Conservation (phyloP, 2,888 invertebrate genomes). For the Hydriomena furcata region DNA sequence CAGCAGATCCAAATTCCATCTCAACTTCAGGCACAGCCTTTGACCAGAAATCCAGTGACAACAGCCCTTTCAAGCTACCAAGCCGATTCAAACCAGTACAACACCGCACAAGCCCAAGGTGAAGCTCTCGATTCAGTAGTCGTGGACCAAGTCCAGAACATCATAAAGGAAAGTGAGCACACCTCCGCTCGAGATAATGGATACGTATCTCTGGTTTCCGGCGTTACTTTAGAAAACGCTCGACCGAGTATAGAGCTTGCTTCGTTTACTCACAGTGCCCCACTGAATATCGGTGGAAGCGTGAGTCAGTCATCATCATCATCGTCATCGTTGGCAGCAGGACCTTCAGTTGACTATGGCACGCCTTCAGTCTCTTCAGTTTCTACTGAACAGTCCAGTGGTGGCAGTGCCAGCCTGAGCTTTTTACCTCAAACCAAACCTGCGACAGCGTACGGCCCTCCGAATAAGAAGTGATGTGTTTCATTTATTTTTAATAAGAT, state of each 20-base stretch:
- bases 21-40: slow-evolving; percentile 49
- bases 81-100: slow-evolving; percentile 68
- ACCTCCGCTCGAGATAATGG: slow-evolving; percentile 66
- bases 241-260: slow-evolving; percentile 72
- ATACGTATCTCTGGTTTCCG: slow-evolving; percentile 68
- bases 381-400: slow-evolving; percentile 32
- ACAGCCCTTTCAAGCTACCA: slow-evolving; percentile 63
- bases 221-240: slow-evolving; percentile 68
- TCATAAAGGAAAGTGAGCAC: slow-evolving; percentile 71
- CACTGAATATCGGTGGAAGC: slow-evolving; percentile 36
- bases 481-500: slow-evolving; percentile 21
- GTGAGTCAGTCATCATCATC: slow-evolving; percentile 36
- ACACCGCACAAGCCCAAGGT: slow-evolving; percentile 45
- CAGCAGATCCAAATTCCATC: slow-evolving; percentile 38
- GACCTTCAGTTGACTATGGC: slow-evolving; percentile 49
- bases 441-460: slow-evolving; percentile 61
- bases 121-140: slow-evolving; percentile 66
- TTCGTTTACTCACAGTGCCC: slow-evolving; percentile 70
- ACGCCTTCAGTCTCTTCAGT: slow-evolving; percentile 48
- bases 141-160: slow-evolving; percentile 63
- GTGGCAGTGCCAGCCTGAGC: slow-evolving; percentile 43
- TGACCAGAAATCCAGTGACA: slow-evolving; percentile 37
- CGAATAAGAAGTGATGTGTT: slow-evolving; percentile 51
- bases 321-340: slow-evolving; percentile 38
- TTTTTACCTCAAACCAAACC: slow-evolving; percentile 68